A percentile compares a stretch with the other conserved stretches of the same genome.
These are phyloP conservation scores for Pithys albifrons DNA, from an alignment of 2,113 vertebrate species.

Conservation along the genomic window DNA sequence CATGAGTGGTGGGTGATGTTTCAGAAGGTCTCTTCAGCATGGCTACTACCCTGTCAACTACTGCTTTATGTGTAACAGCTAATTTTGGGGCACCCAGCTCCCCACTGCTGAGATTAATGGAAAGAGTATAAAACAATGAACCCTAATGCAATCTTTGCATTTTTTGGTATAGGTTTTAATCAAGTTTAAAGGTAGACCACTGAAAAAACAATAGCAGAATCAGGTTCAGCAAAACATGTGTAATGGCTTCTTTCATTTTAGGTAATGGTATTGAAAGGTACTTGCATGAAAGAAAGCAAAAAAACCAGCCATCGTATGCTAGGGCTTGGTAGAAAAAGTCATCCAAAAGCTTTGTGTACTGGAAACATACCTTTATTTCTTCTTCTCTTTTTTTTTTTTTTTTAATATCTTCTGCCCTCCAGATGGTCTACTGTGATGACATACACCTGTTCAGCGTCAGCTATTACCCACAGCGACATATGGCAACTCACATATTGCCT, in stretches of 20 bases:
- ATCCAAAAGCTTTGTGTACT: slow-evolving; percentile 11
- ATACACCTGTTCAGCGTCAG: slow-evolving; percentile 76
- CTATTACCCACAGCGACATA: slow-evolving; percentile 73
- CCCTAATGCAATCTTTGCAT: neutral
- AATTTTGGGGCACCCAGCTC: neutral
- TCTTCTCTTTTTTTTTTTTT: neutral
- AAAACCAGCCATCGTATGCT: neutral
- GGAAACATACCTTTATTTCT: slow-evolving; percentile 44
- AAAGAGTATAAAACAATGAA: neutral
- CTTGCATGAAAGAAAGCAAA: neutral
- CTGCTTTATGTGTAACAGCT: neutral
- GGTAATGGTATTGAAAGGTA: neutral
- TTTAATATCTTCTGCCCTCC: slow-evolving; percentile 53
- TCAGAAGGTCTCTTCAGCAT: neutral
- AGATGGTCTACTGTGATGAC: slow-evolving; percentile 72
- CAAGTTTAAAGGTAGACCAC: neutral
- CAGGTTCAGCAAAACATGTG: neutral
- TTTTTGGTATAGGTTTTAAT: neutral
- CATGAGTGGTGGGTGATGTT: neutral
- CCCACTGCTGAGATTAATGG: neutral
- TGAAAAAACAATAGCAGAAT: neutral
- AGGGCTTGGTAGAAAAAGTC: neutral
- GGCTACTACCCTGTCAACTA: neutral
- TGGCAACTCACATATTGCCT: slow-evolving; percentile 74
- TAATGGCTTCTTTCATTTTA: neutral